Conservation (phyloP, 2,113 vertebrate genomes). For the Carettochelys insculpta region DNA sequence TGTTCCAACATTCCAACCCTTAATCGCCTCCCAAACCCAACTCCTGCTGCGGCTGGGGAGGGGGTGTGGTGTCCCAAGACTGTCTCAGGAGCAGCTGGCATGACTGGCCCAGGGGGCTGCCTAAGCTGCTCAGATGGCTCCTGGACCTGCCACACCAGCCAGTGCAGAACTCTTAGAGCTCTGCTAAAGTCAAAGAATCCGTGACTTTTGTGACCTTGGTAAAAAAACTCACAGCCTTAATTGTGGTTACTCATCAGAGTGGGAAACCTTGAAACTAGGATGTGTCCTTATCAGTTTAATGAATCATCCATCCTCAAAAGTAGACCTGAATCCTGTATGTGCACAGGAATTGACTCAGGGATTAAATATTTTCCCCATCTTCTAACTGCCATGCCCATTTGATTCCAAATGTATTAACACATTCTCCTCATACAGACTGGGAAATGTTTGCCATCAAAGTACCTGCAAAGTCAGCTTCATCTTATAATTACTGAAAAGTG, state of each 20-base stretch:
- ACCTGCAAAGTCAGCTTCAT: not conserved
- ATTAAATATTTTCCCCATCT: not conserved
- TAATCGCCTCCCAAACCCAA: too few relatives aligned
- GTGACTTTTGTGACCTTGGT: too few relatives aligned
- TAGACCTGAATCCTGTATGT: not conserved
- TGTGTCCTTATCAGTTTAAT: slow-evolving; percentile 1
- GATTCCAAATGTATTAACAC: not conserved
- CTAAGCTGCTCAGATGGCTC: too few relatives aligned
- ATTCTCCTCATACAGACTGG: not conserved
- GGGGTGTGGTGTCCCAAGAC: too few relatives aligned
- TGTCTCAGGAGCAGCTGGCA: too few relatives aligned
- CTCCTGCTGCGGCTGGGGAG: too few relatives aligned
- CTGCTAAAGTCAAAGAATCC: too few relatives aligned
- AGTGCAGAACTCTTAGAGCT: too few relatives aligned
- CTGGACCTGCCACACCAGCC: too few relatives aligned
- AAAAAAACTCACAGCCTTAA: not conserved
- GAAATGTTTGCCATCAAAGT: not conserved
- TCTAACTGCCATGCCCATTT: not conserved
- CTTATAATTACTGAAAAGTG: not conserved
- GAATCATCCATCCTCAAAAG: not conserved
- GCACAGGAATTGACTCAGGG: not conserved
- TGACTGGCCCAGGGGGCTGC: too few relatives aligned
- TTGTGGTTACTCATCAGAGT: not conserved
- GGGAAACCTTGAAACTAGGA: slow-evolving; percentile 43
- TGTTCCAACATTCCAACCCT: too few relatives aligned